phyloP scores from a whole-genome alignment of 2,113 vertebrate genomes.

The Ranitomeya variabilis region DNA sequence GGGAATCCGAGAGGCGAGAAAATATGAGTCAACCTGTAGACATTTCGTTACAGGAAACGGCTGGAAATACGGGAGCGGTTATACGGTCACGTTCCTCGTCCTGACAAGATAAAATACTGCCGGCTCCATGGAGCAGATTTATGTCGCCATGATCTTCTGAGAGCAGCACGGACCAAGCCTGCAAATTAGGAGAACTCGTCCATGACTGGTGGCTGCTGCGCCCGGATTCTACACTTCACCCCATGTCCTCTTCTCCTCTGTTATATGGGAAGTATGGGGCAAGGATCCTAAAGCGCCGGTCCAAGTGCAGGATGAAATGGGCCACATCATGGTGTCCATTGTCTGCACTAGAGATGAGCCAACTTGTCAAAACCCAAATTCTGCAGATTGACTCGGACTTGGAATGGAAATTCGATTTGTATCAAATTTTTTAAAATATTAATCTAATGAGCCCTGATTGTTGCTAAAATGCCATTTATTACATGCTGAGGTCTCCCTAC shows the following conservation, averaged over 20 bases:
- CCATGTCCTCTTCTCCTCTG: no score
- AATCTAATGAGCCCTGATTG: no score
- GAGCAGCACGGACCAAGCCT: not conserved
- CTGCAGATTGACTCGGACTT: no score
- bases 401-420: no score
- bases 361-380: no score
- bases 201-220: not conserved
- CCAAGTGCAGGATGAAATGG: not conserved
- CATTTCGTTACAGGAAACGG: not conserved
- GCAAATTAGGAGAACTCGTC: not conserved
- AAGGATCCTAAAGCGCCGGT: not conserved
- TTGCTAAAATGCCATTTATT: no score
- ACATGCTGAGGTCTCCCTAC: no score
- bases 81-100: not conserved
- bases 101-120: not conserved
- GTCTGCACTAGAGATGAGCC: no score
- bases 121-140: not conserved
- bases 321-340: no score
- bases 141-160: not conserved
- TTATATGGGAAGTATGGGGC: not conserved
- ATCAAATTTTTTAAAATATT: no score
- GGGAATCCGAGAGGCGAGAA: not conserved
- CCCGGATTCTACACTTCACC: no score
- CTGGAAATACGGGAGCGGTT: not conserved
- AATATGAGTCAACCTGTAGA: not conserved